Evolutionary conservation across 2,797 vertebrate genomes (phyloP), one percentile per base, ranked within the genome.

Genomic region (Galagoides demidoff): DNA sequence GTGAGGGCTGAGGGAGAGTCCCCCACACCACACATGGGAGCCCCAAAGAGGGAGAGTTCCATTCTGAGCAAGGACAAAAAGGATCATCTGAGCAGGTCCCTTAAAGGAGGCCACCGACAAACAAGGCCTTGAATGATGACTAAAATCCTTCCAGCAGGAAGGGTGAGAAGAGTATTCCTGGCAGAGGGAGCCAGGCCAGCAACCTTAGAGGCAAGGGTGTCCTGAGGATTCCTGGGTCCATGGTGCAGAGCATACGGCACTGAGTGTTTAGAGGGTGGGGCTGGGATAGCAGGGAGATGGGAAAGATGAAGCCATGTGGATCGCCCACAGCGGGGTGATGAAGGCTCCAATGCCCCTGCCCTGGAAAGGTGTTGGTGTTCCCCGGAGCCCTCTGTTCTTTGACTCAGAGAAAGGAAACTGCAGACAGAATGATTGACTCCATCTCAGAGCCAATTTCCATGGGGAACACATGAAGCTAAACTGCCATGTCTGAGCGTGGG

Each of bases 291-390:
- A 12, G 2, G 1, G 5, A 27, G 37, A 52, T 19, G 49, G 37
- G 49, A 23, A 37, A 59, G 71, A 7, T 6, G 14, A 59, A n/a
- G 29, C 25, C 45, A 34, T 59, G 27, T 52, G 22, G 8, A 31
- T 7, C 1, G 5, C 20, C 52, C 16, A 19, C 1, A 59, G 84
- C 55, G 29, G 20, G 31, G 34, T 45, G 45, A 1, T 0, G 0
- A 90, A 78, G 63, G 34, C 22, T 74, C 82, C 22, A 0, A 17
- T 16, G 49, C 49, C 49, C 12, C 29, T 31, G 11, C 20, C 83
- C 55, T 16, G 7, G 66, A 49, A 94, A 43, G 39, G 39, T 43
- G 39, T 43, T 43, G 39, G 39, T 43, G 39, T 43, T 43, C 39
- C 39, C 39, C 7, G 39, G 39, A 43, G 39, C 39, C 39, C 39